Conservation (phyloP, 23 tunicate genomes). For the Halocynthia roretzi region DNA sequence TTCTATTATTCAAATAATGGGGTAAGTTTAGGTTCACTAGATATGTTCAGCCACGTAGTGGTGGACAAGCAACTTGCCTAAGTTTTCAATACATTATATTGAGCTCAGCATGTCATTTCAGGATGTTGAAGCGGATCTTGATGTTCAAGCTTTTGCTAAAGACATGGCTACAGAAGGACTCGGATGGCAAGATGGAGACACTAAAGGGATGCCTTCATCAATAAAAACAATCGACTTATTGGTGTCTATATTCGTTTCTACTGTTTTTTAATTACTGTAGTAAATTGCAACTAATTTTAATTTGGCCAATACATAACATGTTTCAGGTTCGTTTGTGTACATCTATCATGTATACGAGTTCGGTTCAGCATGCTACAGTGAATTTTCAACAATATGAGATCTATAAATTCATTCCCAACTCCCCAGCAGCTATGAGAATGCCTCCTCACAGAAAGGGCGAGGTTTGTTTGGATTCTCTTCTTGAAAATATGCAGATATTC, state of each 20-base stretch:
- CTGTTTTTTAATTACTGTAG: not conserved
- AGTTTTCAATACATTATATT: too few relatives aligned
- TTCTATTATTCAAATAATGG: slow-evolving; percentile 33
- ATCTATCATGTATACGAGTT: slow-evolving; percentile 33
- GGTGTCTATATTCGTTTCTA: slow-evolving; percentile 12
- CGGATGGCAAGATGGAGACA: slow-evolving; percentile 29
- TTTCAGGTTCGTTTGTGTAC: slow-evolving; percentile 31
- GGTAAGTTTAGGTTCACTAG: slow-evolving; percentile 14
- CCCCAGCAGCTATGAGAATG: slow-evolving; percentile 35
- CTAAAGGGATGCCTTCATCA: slow-evolving; percentile 22
- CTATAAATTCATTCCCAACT: slow-evolving; percentile 33
- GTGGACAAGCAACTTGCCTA: too few relatives aligned
- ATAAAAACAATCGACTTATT: slow-evolving; percentile 5
- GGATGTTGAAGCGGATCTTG: slow-evolving; percentile 14
- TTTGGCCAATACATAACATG: not conserved
- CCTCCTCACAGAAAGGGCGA: slow-evolving; percentile 41
- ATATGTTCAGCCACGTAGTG: too few relatives aligned
- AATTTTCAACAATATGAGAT: slow-evolving; percentile 41
- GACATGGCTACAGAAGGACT: slow-evolving; percentile 21
- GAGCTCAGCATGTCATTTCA: not conserved
- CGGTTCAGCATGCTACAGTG: slow-evolving; percentile 46
- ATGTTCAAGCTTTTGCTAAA: slow-evolving; percentile 16
- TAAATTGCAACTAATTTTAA: not conserved
- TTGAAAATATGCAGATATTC: not conserved
- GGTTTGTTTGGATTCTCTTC: slow-evolving; percentile 3